Evolutionary conservation across 2,888 invertebrate genomes (phyloP).

Genomic region (Urechis unicinctus): DNA sequence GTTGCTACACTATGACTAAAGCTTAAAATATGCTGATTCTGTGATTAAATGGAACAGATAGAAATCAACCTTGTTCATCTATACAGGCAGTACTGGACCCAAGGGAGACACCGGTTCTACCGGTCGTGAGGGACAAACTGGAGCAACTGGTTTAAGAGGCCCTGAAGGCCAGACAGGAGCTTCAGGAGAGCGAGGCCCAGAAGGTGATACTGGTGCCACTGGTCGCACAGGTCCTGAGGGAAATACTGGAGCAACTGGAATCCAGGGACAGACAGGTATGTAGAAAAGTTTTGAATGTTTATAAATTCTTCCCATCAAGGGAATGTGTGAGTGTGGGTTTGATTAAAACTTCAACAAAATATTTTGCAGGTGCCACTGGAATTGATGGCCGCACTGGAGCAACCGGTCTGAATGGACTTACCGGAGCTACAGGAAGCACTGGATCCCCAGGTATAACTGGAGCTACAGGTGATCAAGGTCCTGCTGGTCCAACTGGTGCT

Average conservation of each 20-base stretch:
- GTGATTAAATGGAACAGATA: too few species aligned
- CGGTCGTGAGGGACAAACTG: neutral
- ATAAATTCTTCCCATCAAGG: too few species aligned
- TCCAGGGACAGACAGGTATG: slow-evolving; percentile 6
- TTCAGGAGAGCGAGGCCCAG: slow-evolving; percentile 6
- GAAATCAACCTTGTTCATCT: too few species aligned
- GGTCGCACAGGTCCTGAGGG: slow-evolving; percentile 12
- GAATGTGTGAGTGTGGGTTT: too few species aligned
- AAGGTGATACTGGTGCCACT: slow-evolving; percentile 9
- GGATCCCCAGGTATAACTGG: slow-evolving; percentile 11
- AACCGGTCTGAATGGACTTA: slow-evolving; percentile 7
- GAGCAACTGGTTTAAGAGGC: slow-evolving; percentile 8
- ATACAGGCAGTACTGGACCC: neutral
- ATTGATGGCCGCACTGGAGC: slow-evolving; percentile 6
- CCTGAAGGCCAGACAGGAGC: slow-evolving; percentile 7
- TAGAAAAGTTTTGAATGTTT: neutral
- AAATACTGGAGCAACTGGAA: slow-evolving; percentile 12
- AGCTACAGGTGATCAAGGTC: slow-evolving; percentile 10
- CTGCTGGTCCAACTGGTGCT: slow-evolving; percentile 4
- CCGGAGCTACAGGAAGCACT: slow-evolving; percentile 9
- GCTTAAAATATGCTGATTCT: too few species aligned
- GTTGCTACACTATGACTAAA: too few species aligned
- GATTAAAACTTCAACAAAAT: too few species aligned
- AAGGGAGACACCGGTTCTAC: neutral
- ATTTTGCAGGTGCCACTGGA: slow-evolving; percentile 8